Evolutionary conservation across 2,113 vertebrate genomes (phyloP), one percentile per base, ranked within the genome.

Genomic region (Theristicus caerulescens): DNA sequence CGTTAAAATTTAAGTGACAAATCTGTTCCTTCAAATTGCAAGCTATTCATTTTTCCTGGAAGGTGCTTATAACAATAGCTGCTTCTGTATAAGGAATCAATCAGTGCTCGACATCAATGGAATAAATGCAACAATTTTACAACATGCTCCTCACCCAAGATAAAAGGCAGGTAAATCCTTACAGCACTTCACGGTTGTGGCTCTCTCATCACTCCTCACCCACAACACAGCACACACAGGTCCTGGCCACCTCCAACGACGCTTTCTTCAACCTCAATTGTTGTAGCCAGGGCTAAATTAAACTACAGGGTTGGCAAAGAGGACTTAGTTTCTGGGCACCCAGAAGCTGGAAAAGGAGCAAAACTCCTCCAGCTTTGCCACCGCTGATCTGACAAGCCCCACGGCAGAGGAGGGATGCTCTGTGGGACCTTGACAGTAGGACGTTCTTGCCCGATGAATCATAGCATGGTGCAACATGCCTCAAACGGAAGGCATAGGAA

Each of bases 1-100:
- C 29, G 67, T 87, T 80, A 73, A 91, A 96, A 93, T 77, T 58
- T 49, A 86, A 95, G 46, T 86, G 89, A 94, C 90, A 92, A 94
- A 95, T 95, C 71, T 15, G 73, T 88, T 94, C 89, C 93, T 94
- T 93, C 88, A 95, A 88, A 97, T 93, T 82, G 83, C 61, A 96
- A 97, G 90, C 95, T 94, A 94, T 92, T 96, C 42, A 81, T 32
- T 92, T 96, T 96, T 96, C 96, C 97, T 97, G 95, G 88, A 97
- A 97, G 91, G 76, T 93, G 51, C 92, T 97, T 88, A 94, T 92
- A 93, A 49, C 34, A 97, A 66, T 58, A 91, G 74, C 22, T 72
- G 61, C 59, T 69, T 77, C 54, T 95, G 90, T 47, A 73, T 67
- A 93, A 94, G 88, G 78, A 85, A 70, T 61, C 74, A 70, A 24